phyloP scores from a whole-genome alignment of 1,140 invertebrate species.

The Lethrus apterus region DNA sequence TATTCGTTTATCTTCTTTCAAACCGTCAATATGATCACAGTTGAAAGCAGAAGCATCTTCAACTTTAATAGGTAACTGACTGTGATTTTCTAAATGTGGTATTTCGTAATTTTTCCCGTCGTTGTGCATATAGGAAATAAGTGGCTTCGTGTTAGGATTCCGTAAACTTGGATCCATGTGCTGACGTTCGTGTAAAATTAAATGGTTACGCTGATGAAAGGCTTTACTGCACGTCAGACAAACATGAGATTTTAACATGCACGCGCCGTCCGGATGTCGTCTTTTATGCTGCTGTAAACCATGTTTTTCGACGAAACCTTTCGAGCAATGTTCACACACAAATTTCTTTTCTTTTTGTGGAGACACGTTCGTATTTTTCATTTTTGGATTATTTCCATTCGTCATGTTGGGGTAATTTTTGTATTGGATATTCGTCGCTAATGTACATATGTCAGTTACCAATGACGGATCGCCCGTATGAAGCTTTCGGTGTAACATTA shows the following conservation, averaged over 20 bases:
- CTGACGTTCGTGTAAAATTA: conserved; percentile 70
- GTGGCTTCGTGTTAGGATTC: conserved; percentile 10
- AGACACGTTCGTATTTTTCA: background rate
- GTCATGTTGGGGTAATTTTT: conserved; percentile 8
- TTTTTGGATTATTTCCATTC: background rate
- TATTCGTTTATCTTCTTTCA: conserved; percentile 12
- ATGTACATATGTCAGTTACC: conserved; percentile 76
- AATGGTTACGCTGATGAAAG: conserved; percentile 79
- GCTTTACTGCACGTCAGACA: conserved; percentile 79
- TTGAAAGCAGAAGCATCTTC: background rate
- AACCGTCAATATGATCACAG: background rate
- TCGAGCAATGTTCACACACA: conserved; percentile 74
- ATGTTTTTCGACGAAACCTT: conserved; percentile 76
- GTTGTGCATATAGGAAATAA: conserved; percentile 21
- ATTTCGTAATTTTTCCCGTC: conserved; percentile 28
- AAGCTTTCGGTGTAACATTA: conserved; percentile 69
- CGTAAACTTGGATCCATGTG: conserved; percentile 58
- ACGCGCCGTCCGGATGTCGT: conserved; percentile 69
- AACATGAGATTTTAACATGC: conserved; percentile 70
- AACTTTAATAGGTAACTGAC: conserved; percentile 18
- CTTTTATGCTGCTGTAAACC: conserved; percentile 69
- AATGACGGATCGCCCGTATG: conserved; percentile 77
- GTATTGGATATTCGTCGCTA: conserved; percentile 8
- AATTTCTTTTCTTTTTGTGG: conserved; percentile 62
- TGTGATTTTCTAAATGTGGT: conserved; percentile 5